phyloP scores from a whole-genome alignment of 2,113 vertebrate genomes.

The Paraplagusia blochii region DNA sequence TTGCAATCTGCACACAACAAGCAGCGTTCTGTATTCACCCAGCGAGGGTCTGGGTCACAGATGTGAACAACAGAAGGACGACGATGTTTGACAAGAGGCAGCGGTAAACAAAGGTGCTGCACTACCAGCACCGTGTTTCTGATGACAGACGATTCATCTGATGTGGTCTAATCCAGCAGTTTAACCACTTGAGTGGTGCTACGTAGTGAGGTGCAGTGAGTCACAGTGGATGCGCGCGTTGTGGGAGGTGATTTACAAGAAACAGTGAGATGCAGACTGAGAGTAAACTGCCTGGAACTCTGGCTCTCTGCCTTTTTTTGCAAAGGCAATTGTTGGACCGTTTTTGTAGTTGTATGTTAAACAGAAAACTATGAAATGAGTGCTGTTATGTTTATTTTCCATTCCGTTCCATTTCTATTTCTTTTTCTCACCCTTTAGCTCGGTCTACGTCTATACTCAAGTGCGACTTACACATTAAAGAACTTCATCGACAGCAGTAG shows the following conservation, averaged over 20 bases:
- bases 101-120: too few relatives aligned
- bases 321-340: too few relatives aligned
- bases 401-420: too few relatives aligned
- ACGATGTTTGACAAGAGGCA: background rate
- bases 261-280: constrained; percentile 13
- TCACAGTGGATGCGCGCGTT: background rate
- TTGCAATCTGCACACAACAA: constrained; percentile 19
- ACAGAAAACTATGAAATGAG: too few relatives aligned
- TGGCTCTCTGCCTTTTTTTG: too few relatives aligned
- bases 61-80: constrained; percentile 29
- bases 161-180: constrained; percentile 14
- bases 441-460: too few relatives aligned
- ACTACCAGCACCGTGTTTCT: constrained; percentile 20
- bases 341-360: too few relatives aligned
- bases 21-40: constrained; percentile 34
- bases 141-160: constrained; percentile 26
- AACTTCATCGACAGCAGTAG: too few relatives aligned
- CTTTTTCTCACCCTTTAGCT: too few relatives aligned
- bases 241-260: constrained; percentile 9
- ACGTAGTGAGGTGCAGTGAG: background rate
- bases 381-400: too few relatives aligned
- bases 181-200: background rate
- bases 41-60: constrained; percentile 40
- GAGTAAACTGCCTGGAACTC: too few relatives aligned
- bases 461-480: too few relatives aligned